Base-by-base conservation (phyloP, 1,140 invertebrate genomes). In the Drosophila ogumai region DNA sequence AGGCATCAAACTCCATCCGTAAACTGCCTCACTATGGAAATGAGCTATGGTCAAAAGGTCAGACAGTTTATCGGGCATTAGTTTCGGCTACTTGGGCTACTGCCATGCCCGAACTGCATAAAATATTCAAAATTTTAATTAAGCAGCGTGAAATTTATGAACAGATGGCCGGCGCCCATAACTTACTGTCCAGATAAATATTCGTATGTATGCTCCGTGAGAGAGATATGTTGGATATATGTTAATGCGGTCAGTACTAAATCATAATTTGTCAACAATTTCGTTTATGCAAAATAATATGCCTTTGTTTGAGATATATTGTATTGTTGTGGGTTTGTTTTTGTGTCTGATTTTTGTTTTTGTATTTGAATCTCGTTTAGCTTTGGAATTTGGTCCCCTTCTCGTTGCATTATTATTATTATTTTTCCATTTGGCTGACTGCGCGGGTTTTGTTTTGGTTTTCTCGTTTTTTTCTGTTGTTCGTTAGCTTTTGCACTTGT, bases 201-300 rank as follows among this genome's bases (percentile, higher is more conserved):
- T 52, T 41, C 57, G 19, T 25, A 47, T 71, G 44, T 57, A 43
- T 72, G 22, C 40, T 52, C n/a, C 1, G 5, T 15, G 6, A 12
- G 34, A 56, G 40, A 49, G 32, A 54, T 52, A 41, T 67, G 60
- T 32, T 57, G 36, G 32, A 71, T 72, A 59, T 79, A 82, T 82
- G 82, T 68, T 85, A 86, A 86, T 87, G 82, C 79, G 66, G 79
- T 79, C 79, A 50, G 65, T 65, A 87, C 67, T 87, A 87, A 87
- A 87, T 87, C 82, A 87, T 82, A 87, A 87, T 87, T 88, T 87
- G 82, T 87, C 82, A 87, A 87, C 82, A 88, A 73, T 80, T 79
- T 86, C 56, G 64, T 79, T 75, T 85, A 85, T 74, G 73, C 78
- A 43, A 81, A 81, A 85, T 72, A 79, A 79, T 81, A 86, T 86